Evolutionary conservation across 2,113 vertebrate species (phyloP), one percentile per base, ranked within the genome.

Genomic region (Sinocyclocheilus rhinocerous): DNA sequence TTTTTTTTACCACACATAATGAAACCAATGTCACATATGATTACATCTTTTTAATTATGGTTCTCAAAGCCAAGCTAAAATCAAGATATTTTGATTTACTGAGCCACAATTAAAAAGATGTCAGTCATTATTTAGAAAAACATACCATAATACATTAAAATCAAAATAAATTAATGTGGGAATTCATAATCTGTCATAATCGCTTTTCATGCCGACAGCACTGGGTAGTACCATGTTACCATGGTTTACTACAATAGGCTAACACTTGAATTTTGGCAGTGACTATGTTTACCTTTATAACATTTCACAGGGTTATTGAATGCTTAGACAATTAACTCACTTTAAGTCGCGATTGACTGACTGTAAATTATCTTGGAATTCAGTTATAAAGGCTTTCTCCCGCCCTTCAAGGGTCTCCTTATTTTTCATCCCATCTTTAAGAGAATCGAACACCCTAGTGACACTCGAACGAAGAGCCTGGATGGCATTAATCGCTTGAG

Each of bases 391-490:
- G 81, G 94, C 92, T 91, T 98, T 98, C 92, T 99, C 98, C 18
- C 97, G 95, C 57, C 95, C 96, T 90, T 99, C 98, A 90, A 98
- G 93, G 0, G 96, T 97, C 89, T 99, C 97, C 85, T 97, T 96
- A 92, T 97, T 97, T 87, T 97, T 97, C 97, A 97, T 97, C 13
- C 98, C 98, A 90, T 99, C 98, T 91, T 98, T 99, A 84, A 99
- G 94, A 85, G 95, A 98, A 92, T 98, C 97, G 91, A 99, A 99
- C 59, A 99, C 98, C 63, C 98, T 92, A 52, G 95, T 99, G 72
- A 99, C 98, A 91, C 97, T 98, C 76, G 98, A 99, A 15, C 98
- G 96, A 26, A 99, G 95, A 7, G 98, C 98, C 93, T 99, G 98
- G 72, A 99, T 98, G 8, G 97, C 97, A 86, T 92, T 96, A 72